Evolutionary conservation across 2,797 vertebrate species (phyloP), one percentile per base, ranked within the genome.

Genomic region (Pangasius macronema): DNA sequence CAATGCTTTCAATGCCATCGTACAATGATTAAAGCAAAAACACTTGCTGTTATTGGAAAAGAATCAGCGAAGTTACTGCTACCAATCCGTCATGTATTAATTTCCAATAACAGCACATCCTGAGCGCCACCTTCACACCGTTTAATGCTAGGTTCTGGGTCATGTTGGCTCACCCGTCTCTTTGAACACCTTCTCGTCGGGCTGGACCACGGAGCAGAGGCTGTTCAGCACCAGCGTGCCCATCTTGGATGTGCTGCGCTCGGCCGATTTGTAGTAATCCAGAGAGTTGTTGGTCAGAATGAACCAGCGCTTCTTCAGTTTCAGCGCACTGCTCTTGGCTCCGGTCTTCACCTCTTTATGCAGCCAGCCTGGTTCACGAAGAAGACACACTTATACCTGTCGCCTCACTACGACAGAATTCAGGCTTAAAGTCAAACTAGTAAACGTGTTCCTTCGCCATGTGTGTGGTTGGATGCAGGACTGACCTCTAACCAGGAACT

Each of bases 271-370:
- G 94, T 97, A 99, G 92, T 98, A 98, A 93, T 99, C 98, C 1
- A 99, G 94, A 20, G 98, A 97, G 89, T 95, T 97, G 92, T 96
- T 96, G 65, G 96, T 99, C 90, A 99, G 92, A 72, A 99, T 96
- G 90, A 99, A 97, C 97, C 98, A 98, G 91, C 98, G 97, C 84
- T 97, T 97, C 95, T 98, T 98, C 92, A 99, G 95, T 91, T 98
- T 98, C 89, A 97, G 93, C 11, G 97, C 97, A 6, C 97, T 96
- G 92, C 96, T 96, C 94, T 98, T 98, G 30, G 95, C 95, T 33
- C 95, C 97, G 0, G 96, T 96, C 91, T 97, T 97, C 93, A 98
- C 97, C 91, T 98, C 97, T 88, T 99, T 98, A 24, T 99, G 97
- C 80, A 99, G 96, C 97, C 97, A 98, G 65, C 98, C 98, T 98